phyloP scores from a whole-genome alignment of 2,113 vertebrate species.

The Scytalopus superciliaris region DNA sequence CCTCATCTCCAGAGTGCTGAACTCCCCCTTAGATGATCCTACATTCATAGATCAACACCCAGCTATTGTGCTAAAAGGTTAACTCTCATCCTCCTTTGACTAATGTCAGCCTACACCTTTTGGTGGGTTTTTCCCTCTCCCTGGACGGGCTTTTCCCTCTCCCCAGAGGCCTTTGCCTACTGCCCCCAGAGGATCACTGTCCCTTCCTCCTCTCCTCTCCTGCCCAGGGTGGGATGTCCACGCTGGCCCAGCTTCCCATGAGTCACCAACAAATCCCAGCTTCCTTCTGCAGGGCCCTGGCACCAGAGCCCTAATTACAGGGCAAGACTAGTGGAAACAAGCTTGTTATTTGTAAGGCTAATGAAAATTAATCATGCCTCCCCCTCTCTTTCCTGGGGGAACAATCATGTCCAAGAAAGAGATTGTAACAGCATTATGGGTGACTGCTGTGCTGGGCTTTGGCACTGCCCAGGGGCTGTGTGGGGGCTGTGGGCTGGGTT shows the following conservation, averaged over 20 bases:
- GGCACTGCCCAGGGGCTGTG: background rate
- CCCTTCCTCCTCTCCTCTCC: background rate
- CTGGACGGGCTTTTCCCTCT: background rate
- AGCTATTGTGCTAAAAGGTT: background rate
- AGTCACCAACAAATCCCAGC: slow-evolving; percentile 36
- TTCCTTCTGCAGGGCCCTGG: slow-evolving; percentile 3
- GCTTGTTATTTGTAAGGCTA: slow-evolving; percentile 50
- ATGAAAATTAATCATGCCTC: slow-evolving; percentile 54
- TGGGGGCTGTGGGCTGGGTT: background rate
- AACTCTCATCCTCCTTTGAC: background rate
- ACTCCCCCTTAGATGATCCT: background rate
- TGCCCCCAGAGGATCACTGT: background rate
- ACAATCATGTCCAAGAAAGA: slow-evolving; percentile 3
- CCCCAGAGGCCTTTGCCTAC: background rate
- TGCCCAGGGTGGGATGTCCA: background rate
- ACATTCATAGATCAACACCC: background rate
- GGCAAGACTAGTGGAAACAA: slow-evolving; percentile 31
- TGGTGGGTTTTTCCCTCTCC: background rate
- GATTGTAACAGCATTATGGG: background rate
- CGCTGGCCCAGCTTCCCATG: background rate
- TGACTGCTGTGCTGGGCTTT: background rate
- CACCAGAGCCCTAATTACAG: slow-evolving; percentile 28
- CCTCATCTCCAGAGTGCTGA: background rate
- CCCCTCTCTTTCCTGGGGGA: slow-evolving; percentile 11
- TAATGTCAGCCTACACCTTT: background rate